phyloP scores from a whole-genome alignment of 2,888 invertebrate genomes.

The Amphipyra berbera region DNA sequence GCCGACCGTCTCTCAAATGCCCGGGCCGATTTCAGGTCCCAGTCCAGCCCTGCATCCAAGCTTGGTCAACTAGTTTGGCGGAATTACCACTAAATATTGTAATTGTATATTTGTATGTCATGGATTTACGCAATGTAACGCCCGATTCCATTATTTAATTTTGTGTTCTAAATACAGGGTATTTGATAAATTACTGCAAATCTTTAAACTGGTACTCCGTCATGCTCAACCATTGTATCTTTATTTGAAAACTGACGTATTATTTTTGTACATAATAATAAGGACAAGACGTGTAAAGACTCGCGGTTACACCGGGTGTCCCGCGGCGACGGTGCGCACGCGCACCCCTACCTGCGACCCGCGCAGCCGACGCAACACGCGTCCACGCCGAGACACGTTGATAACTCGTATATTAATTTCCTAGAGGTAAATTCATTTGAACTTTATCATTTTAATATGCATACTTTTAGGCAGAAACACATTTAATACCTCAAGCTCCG shows the following conservation, averaged over 20 bases:
- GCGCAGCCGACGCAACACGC: conserved; percentile 45
- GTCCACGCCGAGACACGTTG: conserved; percentile 45
- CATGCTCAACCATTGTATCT: neutral
- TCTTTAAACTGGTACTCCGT: neutral
- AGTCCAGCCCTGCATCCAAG: too few relatives aligned
- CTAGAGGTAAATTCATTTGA: conserved; percentile 43
- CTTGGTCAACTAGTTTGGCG: too few relatives aligned
- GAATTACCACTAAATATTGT: too few relatives aligned
- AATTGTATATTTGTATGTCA: too few relatives aligned
- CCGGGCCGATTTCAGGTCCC: too few relatives aligned
- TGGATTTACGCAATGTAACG: too few relatives aligned
- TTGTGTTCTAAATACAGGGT: neutral
- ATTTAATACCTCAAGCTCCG: too few relatives aligned
- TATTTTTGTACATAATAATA: conserved; percentile 26
- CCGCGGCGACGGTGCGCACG: conserved; percentile 11
- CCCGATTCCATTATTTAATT: too few relatives aligned
- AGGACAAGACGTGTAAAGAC: conserved; percentile 39
- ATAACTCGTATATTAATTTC: conserved; percentile 55
- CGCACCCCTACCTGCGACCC: conserved; percentile 32
- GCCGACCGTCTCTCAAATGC: too few relatives aligned
- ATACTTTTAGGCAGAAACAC: too few relatives aligned
- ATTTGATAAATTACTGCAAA: conserved; percentile 43
- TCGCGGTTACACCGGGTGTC: conserved; percentile 17
- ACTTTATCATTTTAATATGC: neutral
- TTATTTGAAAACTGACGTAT: conserved; percentile 28